These are phyloP conservation scores for Leontocebus nigricollis DNA, from an alignment of 2,797 vertebrate genomes.

Conservation along the genomic window DNA sequence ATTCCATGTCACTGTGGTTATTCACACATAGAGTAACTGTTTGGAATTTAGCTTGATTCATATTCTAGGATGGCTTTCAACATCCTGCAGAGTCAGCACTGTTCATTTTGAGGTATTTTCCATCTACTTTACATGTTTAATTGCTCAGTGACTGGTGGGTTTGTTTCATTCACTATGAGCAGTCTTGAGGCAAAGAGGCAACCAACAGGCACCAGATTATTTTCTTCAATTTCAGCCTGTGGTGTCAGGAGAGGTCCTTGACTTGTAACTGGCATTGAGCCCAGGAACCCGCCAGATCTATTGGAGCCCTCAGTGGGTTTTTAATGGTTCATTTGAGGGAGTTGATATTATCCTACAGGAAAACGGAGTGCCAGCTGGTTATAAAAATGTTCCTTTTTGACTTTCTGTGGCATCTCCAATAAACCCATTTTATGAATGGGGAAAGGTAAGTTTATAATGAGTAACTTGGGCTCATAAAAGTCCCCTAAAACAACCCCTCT, in stretches of 20 bases:
- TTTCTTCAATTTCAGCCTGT: neutral
- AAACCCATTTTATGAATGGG: neutral
- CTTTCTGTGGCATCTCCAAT: neutral
- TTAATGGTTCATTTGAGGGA: neutral
- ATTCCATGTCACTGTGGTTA: neutral
- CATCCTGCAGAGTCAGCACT: neutral
- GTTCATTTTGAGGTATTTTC: constrained; percentile 18
- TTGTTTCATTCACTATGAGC: neutral
- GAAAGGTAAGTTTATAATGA: neutral
- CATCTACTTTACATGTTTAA: neutral
- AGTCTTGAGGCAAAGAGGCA: neutral
- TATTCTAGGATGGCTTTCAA: neutral
- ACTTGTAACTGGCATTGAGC: neutral
- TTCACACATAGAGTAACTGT: neutral
- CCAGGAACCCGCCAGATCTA: neutral
- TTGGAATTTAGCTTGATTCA: neutral
- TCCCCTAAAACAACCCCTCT: neutral
- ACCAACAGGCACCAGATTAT: neutral
- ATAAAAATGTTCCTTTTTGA: neutral
- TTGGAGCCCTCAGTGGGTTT: neutral
- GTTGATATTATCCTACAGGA: neutral
- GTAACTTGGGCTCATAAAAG: neutral
- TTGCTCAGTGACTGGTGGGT: neutral
- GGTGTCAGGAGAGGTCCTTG: neutral
- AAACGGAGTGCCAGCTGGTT: neutral